Conservation (phyloP, 2,888 invertebrate species). For the Drosophila mimetica region DNA sequence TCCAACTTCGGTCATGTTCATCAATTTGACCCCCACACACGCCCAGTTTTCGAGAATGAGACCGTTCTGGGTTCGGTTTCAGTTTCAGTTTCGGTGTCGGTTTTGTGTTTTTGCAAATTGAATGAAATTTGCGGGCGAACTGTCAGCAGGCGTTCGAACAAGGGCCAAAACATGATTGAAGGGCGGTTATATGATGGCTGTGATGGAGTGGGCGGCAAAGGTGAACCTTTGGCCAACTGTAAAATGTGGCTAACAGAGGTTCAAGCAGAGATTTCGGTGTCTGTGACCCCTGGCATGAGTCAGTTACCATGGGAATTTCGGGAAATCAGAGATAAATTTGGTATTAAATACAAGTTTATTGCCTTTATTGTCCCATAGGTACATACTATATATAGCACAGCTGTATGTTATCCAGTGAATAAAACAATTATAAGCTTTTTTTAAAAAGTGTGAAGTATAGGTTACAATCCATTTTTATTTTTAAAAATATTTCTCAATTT, state of each 20-base stretch:
- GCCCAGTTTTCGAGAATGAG: not conserved
- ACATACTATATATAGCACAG: too few relatives aligned
- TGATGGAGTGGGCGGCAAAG: not conserved
- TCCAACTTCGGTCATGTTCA: constrained; percentile 42
- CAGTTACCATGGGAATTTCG: not conserved
- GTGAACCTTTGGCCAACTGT: constrained; percentile 16
- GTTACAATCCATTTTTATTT: too few relatives aligned
- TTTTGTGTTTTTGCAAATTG: constrained; percentile 63
- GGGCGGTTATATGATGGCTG: constrained; percentile 4
- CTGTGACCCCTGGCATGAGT: constrained; percentile 1
- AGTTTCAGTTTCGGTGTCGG: constrained; percentile 25
- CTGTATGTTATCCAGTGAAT: too few relatives aligned
- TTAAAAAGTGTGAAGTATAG: too few relatives aligned
- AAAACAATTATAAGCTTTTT: too few relatives aligned
- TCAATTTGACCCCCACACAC: constrained; percentile 41
- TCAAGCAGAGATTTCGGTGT: constrained; percentile 13
- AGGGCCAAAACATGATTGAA: constrained; percentile 41
- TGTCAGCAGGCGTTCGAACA: constrained; percentile 42
- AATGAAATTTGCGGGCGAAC: constrained; percentile 54
- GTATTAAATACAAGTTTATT: not conserved
- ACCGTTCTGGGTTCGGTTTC: constrained; percentile 19
- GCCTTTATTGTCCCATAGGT: not conserved
- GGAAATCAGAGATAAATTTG: not conserved
- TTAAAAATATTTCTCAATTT: too few relatives aligned
- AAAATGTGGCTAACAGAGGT: constrained; percentile 12